Percentiles rank a stretch among this genome's conserved stretches.
Conservation (phyloP, 2,888 invertebrate genomes). For the Pterostichus madidus region DNA sequence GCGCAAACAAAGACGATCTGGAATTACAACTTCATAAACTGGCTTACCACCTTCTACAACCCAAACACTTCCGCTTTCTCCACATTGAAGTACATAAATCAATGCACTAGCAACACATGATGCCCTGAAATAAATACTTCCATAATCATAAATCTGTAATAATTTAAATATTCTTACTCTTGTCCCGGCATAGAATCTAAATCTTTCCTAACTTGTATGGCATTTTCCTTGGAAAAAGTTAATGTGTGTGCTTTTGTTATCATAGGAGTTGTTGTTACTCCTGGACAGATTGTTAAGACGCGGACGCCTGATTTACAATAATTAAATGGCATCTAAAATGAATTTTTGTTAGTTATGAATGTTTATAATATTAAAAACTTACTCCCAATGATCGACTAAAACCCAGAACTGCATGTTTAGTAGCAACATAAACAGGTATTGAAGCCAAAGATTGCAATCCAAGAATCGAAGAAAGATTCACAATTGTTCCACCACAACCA, state of each 20-base stretch:
- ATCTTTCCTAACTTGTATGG: constrained; percentile 66
- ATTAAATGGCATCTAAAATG: constrained; percentile 70
- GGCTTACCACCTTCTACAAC: constrained; percentile 75
- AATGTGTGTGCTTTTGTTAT: constrained; percentile 68
- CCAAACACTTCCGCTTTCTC: constrained; percentile 77
- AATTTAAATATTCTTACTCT: constrained; percentile 68
- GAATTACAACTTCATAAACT: constrained; percentile 74
- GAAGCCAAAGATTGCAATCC: constrained; percentile 79
- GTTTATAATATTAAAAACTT: constrained; percentile 53
- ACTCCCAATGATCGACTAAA: constrained; percentile 78
- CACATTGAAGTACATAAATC: constrained; percentile 71
- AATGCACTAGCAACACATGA: constrained; percentile 71
- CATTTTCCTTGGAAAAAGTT: constrained; percentile 62
- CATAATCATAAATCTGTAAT: not conserved
- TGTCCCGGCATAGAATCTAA: constrained; percentile 71
- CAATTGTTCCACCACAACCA: constrained; percentile 81
- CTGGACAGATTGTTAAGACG: constrained; percentile 74
- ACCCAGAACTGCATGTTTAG: constrained; percentile 79
- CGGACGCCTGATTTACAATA: constrained; percentile 72
- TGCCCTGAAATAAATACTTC: constrained; percentile 68
- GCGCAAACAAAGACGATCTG: constrained; percentile 23
- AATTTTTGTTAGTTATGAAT: not conserved
- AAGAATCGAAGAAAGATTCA: constrained; percentile 82
- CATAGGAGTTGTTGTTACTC: constrained; percentile 71
- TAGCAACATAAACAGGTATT: constrained; percentile 80